These are phyloP conservation scores for Gobius niger DNA, from an alignment of 2,113 vertebrate species.

Conservation along the genomic window DNA sequence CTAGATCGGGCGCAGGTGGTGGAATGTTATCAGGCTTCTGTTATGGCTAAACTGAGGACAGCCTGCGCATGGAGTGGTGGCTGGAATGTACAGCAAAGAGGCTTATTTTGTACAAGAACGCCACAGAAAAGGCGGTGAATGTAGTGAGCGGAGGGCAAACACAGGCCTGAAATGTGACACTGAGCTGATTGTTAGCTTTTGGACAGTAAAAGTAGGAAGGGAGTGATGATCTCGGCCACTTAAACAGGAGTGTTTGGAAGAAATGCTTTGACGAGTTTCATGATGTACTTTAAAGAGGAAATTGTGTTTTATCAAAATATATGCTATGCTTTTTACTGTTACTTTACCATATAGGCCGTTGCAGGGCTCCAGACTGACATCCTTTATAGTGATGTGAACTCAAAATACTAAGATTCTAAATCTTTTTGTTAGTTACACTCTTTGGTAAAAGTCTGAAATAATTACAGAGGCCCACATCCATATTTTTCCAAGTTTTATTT, in stretches of 20 bases:
- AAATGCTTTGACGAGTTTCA: not conserved
- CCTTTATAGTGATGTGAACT: no score
- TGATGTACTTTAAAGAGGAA: no score
- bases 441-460: no score
- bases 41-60: constrained; percentile 19
- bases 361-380: no score
- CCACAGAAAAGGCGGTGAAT: constrained; percentile 18
- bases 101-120: not conserved
- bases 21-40: constrained; percentile 46
- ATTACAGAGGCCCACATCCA: no score
- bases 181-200: constrained; percentile 43
- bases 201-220: constrained; percentile 45
- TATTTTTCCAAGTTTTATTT: no score
- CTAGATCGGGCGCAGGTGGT: constrained; percentile 20
- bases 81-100: not conserved
- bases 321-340: no score
- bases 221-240: constrained; percentile 26
- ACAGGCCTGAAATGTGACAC: constrained; percentile 55
- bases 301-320: no score
- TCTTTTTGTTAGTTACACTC: no score
- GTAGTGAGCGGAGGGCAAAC: constrained; percentile 56
- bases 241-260: not conserved
- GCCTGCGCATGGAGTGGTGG: not conserved
- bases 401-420: no score
- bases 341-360: no score